phyloP scores from a whole-genome alignment of 1,140 invertebrate species.

The Caenorhabditis tropicalis region DNA sequence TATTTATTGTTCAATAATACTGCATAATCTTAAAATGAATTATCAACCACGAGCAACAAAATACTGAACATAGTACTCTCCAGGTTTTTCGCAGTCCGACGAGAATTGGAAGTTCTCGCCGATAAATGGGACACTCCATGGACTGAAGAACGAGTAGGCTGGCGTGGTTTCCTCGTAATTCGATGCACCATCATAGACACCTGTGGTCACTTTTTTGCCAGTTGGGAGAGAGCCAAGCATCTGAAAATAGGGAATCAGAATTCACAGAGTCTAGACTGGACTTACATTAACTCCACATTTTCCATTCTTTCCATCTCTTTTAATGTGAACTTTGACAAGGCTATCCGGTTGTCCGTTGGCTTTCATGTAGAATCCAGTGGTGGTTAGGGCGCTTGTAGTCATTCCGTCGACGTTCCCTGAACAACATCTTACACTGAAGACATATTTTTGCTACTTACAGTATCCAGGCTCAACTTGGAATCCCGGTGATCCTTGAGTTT shows the following conservation, averaged over 20 bases:
- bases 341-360: neutral
- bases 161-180: neutral
- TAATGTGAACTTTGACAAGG: neutral
- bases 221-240: neutral
- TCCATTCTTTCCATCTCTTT: neutral
- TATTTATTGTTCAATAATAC: too few relatives aligned
- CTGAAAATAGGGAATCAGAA: neutral
- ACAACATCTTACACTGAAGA: neutral
- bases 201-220: neutral
- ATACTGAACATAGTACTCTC: neutral
- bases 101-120: neutral
- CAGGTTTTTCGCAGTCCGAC: neutral
- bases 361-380: neutral
- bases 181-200: neutral
- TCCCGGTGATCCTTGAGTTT: neutral
- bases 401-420: neutral
- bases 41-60: neutral
- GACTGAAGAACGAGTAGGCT: neutral
- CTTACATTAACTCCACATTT: neutral
- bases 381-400: neutral
- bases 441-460: neutral
- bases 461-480: neutral
- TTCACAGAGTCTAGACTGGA: neutral
- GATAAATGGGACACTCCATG: neutral
- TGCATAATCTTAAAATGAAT: too few relatives aligned